Percentiles rank a stretch among this genome's conserved stretches.
These are phyloP conservation scores for Carterocephalus palaemon DNA, from an alignment of 2,888 invertebrate species.

Conservation along the genomic window DNA sequence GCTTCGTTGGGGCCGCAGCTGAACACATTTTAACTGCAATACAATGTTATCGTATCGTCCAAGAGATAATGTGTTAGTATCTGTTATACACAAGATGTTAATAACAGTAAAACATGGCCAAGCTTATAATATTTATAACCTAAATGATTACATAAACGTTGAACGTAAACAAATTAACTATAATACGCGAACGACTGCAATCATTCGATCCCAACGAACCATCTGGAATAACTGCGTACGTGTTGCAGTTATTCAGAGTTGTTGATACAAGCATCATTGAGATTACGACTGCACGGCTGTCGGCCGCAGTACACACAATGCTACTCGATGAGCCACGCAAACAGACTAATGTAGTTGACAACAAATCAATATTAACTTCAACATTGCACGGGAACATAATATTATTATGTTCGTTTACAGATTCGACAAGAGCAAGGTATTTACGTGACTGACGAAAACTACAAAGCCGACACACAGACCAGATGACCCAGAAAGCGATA, in stretches of 20 bases:
- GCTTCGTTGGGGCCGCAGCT: not conserved
- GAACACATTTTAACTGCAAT: not conserved
- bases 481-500: conserved; percentile 30
- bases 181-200: conserved; percentile 5
- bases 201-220: conserved; percentile 15
- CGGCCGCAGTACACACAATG: conserved; percentile 6
- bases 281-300: not conserved
- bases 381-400: not conserved
- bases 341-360: conserved; percentile 12
- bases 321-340: conserved; percentile 4
- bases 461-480: conserved; percentile 19
- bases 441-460: not conserved
- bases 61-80: no score
- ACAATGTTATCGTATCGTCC: not conserved
- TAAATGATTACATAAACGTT: conserved; percentile 5
- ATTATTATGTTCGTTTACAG: not conserved
- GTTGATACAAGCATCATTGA: conserved; percentile 12
- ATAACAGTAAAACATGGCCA: no score
- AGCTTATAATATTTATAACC: no score
- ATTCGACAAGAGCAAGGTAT: not conserved
- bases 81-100: no score
- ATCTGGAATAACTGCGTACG: conserved; percentile 5
- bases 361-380: conserved; percentile 9
- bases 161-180: conserved; percentile 17
- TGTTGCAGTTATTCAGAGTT: conserved; percentile 1